These are phyloP conservation scores for Petaurus breviceps DNA, from an alignment of 2,113 vertebrate species.

Conservation along the genomic window DNA sequence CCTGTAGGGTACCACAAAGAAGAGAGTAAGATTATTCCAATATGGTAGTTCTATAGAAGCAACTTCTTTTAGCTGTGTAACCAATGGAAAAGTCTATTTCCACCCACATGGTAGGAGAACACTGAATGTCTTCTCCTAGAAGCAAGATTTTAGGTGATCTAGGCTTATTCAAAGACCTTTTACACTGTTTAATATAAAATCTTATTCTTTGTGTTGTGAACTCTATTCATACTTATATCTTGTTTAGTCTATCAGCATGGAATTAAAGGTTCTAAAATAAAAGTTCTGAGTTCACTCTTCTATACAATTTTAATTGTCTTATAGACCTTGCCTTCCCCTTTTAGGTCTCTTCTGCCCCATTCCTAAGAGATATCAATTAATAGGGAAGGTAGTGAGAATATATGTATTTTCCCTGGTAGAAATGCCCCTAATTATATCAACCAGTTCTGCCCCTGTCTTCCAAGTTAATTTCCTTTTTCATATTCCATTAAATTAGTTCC, in stretches of 20 bases:
- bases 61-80: neutral
- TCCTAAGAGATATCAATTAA: no score
- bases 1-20: neutral
- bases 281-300: neutral
- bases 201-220: no score
- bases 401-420: neutral
- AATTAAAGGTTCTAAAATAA: neutral
- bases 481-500: neutral
- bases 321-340: neutral
- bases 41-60: neutral
- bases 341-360: no score
- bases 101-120: neutral
- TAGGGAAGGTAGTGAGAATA: neutral
- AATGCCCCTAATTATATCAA: neutral
- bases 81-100: neutral
- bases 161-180: neutral
- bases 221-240: neutral
- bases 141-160: neutral
- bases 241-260: neutral
- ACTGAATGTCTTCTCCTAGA: neutral
- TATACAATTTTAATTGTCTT: neutral
- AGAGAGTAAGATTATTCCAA: neutral
- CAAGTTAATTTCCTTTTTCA: neutral
- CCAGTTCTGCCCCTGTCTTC: neutral
- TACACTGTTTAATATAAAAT: neutral